Percentiles rank a stretch among this genome's conserved stretches.
Conservation (phyloP, 2,888 invertebrate genomes). For the Agonopterix arenella region DNA sequence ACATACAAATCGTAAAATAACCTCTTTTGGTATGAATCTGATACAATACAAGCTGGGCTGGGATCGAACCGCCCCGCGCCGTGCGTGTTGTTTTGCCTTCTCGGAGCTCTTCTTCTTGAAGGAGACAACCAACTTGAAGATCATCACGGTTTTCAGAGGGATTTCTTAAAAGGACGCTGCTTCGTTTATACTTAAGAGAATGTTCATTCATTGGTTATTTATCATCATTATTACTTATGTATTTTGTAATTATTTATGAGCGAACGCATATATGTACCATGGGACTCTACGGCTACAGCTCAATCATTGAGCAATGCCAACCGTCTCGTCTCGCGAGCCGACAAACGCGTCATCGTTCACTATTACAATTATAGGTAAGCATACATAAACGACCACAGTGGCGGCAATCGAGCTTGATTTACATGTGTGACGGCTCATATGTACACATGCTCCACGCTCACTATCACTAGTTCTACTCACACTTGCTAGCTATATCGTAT, state of each 20-base stretch:
- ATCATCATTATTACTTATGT: no score
- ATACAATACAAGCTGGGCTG: no score
- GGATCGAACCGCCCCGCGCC: no score
- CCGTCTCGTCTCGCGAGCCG: conserved; percentile 72
- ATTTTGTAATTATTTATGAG: background rate
- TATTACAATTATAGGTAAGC: conserved; percentile 70
- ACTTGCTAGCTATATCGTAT: conserved; percentile 40
- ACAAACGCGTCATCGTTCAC: conserved; percentile 73
- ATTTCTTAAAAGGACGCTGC: no score
- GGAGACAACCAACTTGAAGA: no score
- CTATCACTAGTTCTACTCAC: conserved; percentile 44
- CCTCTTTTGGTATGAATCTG: no score
- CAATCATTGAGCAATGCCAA: conserved; percentile 76
- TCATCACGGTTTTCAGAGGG: no score
- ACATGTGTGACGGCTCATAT: conserved; percentile 51
- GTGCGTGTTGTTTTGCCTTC: no score
- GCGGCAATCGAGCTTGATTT: conserved; percentile 59
- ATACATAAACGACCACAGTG: conserved; percentile 55
- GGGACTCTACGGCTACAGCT: conserved; percentile 56
- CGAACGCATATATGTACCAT: background rate
- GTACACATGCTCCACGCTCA: conserved; percentile 46
- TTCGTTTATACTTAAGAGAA: background rate
- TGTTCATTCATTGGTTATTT: background rate
- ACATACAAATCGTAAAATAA: no score
- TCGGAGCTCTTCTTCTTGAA: no score